Evolutionary conservation across 2,888 invertebrate species (phyloP).

Genomic region (Lithophane leautieri): DNA sequence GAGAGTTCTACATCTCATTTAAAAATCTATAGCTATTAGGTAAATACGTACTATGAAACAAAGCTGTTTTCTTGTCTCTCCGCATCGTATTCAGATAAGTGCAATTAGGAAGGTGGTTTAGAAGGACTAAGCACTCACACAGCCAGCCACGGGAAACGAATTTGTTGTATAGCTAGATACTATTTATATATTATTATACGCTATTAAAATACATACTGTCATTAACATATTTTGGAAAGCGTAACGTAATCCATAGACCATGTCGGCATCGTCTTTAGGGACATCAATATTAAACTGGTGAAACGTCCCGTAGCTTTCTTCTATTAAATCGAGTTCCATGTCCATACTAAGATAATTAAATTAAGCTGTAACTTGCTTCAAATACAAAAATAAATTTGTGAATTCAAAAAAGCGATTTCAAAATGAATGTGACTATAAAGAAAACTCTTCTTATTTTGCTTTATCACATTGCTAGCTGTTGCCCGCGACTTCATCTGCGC

Average conservation of each 20-base stretch:
- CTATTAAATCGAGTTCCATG: constrained; percentile 93
- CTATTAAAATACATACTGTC: constrained; percentile 89
- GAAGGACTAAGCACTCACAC: background rate
- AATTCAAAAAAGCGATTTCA: background rate
- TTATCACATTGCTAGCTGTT: background rate
- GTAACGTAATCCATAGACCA: constrained; percentile 94
- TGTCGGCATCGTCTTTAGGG: constrained; percentile 94
- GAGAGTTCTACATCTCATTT: background rate
- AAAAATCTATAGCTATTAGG: background rate
- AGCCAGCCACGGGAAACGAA: background rate
- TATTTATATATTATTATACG: background rate
- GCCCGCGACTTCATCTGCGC: too few relatives aligned
- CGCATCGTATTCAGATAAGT: background rate
- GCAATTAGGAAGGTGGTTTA: background rate
- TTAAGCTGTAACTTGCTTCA: background rate
- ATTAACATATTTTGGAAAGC: constrained; percentile 94
- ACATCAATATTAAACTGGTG: constrained; percentile 92
- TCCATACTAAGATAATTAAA: constrained; percentile 90
- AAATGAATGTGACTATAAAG: background rate
- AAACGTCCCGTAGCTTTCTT: constrained; percentile 95
- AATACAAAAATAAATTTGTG: background rate
- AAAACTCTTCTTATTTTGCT: background rate
- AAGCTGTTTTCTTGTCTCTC: background rate
- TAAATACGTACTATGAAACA: background rate
- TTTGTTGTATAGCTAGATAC: background rate